These are phyloP conservation scores for Acrobasis consociella DNA, from an alignment of 2,888 invertebrate genomes.

Conservation along the genomic window DNA sequence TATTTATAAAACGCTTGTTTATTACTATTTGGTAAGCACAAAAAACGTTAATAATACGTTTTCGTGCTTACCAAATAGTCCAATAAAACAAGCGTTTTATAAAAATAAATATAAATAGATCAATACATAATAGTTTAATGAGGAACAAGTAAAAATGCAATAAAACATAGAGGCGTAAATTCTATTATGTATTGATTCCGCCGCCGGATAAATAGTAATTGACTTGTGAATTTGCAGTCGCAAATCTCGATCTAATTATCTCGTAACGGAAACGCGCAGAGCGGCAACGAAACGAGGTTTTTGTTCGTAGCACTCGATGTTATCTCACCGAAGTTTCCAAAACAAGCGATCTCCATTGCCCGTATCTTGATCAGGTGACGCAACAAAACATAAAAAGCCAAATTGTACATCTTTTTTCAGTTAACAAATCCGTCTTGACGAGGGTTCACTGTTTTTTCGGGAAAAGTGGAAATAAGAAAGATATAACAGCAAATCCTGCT, in stretches of 20 bases:
- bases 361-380: constrained; percentile 72
- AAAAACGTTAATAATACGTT: too few relatives aligned
- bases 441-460: constrained; percentile 69
- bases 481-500: constrained; percentile 69
- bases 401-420: constrained; percentile 76
- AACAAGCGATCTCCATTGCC: constrained; percentile 44
- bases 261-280: background rate
- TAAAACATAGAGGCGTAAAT: too few relatives aligned
- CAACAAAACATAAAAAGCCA: constrained; percentile 72
- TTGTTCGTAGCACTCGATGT: constrained; percentile 25
- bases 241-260: constrained; percentile 7
- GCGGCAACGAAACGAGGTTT: constrained; percentile 19
- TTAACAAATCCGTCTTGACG: constrained; percentile 79
- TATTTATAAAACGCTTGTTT: too few relatives aligned
- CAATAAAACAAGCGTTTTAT: too few relatives aligned
- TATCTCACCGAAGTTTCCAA: constrained; percentile 31
- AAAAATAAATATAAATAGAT: too few relatives aligned
- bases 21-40: too few relatives aligned
- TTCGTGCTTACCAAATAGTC: too few relatives aligned
- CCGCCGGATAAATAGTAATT: background rate
- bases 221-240: background rate
- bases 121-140: too few relatives aligned
- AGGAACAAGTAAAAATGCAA: too few relatives aligned
- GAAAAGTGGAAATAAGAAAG: constrained; percentile 69
- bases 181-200: too few relatives aligned